Conservation (phyloP, 2,797 vertebrate species). For the Saguinus oedipus region DNA sequence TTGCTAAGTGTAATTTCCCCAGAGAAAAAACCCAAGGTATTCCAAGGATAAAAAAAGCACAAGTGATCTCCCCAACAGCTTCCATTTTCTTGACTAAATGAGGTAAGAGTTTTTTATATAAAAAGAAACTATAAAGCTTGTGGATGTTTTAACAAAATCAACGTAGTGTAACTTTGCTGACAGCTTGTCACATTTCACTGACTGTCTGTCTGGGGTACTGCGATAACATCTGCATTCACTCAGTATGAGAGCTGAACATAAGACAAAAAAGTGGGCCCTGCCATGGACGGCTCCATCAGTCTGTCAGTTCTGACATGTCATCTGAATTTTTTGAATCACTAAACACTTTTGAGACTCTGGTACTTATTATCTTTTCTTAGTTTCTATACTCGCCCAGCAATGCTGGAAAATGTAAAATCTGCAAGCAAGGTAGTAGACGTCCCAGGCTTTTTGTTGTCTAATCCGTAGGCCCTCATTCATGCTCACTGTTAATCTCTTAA, state of each 20-base stretch:
- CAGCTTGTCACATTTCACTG: slow-evolving; percentile 91
- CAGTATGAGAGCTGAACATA: slow-evolving; percentile 92
- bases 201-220: slow-evolving; percentile 90
- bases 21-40: slow-evolving; percentile 65
- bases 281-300: slow-evolving; percentile 87
- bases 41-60: not conserved
- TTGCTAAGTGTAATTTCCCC: slow-evolving; percentile 78
- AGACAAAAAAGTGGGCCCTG: slow-evolving; percentile 89
- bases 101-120: slow-evolving; percentile 74
- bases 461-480: slow-evolving; percentile 97
- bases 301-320: slow-evolving; percentile 90
- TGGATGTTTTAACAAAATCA: slow-evolving; percentile 88
- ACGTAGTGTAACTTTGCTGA: slow-evolving; percentile 89
- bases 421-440: slow-evolving; percentile 88
- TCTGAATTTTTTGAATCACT: slow-evolving; percentile 91
- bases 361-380: slow-evolving; percentile 88
- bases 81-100: slow-evolving; percentile 53
- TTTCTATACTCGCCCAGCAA: slow-evolving; percentile 85
- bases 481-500: slow-evolving; percentile 97
- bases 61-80: slow-evolving; percentile 51
- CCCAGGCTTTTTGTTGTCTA: slow-evolving; percentile 90
- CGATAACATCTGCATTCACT: slow-evolving; percentile 98
- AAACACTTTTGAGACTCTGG: slow-evolving; percentile 91
- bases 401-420: slow-evolving; percentile 89
- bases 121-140: slow-evolving; percentile 81